Conservation (phyloP, 2,113 vertebrate genomes). For the Rhabdornis inornatus region DNA sequence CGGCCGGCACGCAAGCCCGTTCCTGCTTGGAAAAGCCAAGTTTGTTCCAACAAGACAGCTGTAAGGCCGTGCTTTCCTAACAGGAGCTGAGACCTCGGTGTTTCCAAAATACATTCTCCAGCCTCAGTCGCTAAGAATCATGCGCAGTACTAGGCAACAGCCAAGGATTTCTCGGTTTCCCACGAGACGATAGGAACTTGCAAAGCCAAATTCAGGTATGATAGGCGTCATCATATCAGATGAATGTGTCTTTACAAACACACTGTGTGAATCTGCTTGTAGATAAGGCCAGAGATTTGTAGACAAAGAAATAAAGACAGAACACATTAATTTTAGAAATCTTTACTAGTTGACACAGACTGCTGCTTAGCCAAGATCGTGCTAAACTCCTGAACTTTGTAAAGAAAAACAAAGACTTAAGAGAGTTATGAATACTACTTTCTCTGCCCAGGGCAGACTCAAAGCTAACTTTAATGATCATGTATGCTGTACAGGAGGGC, state of each 20-base stretch:
- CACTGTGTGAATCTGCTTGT: neutral
- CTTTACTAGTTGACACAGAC: no score
- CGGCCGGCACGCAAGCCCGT: rapidly evolving
- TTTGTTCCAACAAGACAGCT: rapidly evolving
- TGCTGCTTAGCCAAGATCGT: no score
- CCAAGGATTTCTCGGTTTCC: neutral
- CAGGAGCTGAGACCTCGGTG: rapidly evolving
- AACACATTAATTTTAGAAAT: neutral
- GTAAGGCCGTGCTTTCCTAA: neutral
- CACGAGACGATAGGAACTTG: neutral
- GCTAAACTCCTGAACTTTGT: neutral
- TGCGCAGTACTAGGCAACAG: rapidly evolving
- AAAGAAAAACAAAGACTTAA: neutral
- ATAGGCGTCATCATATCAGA: neutral
- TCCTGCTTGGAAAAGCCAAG: rapidly evolving
- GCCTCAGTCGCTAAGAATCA: no score
- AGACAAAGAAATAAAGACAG: neutral
- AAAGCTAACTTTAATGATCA: neutral
- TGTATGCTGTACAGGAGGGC: neutral
- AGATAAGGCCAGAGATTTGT: neutral
- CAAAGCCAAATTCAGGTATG: neutral
- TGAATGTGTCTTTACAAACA: neutral
- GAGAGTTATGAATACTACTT: neutral
- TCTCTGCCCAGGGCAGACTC: neutral
- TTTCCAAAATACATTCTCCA: neutral